A percentile compares a stretch with the other conserved stretches of the same genome.
These are phyloP conservation scores for Micrastur ruficollis DNA, from an alignment of 2,797 vertebrate genomes.

Conservation along the genomic window DNA sequence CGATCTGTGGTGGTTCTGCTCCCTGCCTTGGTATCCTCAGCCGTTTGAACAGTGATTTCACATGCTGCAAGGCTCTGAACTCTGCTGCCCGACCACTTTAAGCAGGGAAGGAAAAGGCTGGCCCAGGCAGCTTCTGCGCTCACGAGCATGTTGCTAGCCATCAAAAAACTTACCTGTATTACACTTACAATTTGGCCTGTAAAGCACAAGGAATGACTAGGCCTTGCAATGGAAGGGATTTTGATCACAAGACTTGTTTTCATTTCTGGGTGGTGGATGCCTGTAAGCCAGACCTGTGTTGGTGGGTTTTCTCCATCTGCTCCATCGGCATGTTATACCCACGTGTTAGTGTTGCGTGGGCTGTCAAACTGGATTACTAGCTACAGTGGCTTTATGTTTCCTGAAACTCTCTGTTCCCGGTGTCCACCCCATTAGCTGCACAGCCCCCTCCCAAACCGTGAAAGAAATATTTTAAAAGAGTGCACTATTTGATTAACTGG, in stretches of 20 bases:
- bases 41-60: background rate
- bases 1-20: slow-evolving; percentile 8
- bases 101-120: background rate
- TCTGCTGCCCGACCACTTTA: background rate
- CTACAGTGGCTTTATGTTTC: background rate
- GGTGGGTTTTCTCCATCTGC: background rate
- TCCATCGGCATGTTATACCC: background rate
- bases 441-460: background rate
- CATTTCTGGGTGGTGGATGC: background rate
- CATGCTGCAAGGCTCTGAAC: background rate
- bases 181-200: background rate
- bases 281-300: background rate
- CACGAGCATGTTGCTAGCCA: background rate
- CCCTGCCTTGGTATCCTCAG: background rate
- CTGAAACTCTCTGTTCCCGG: background rate
- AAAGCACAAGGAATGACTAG: background rate
- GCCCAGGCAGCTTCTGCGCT: background rate
- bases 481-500: background rate
- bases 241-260: background rate
- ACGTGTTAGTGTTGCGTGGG: background rate
- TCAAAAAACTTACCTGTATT: background rate
- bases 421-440: background rate
- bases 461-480: background rate
- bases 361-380: background rate
- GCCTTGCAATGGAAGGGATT: background rate